Conservation (phyloP, 2,113 vertebrate genomes). For the Microtus pennsylvanicus region DNA sequence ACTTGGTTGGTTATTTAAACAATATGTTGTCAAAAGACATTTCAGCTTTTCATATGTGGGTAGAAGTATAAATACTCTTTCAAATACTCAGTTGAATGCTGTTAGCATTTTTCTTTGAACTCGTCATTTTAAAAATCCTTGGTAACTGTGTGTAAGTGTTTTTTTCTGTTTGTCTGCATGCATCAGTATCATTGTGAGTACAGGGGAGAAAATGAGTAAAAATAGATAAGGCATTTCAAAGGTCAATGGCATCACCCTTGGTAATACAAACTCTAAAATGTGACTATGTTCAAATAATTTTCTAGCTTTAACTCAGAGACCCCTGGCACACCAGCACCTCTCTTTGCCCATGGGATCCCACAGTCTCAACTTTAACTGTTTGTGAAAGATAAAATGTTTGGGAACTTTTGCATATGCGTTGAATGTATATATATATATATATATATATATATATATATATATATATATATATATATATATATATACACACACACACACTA, state of each 20-base stretch:
- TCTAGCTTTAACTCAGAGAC: neutral
- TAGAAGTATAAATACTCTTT: slow-evolving; percentile 16
- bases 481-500: too few species aligned
- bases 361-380: neutral
- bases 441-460: too few species aligned
- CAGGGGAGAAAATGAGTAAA: neutral
- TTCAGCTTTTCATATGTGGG: slow-evolving; percentile 26
- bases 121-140: neutral
- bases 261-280: neutral
- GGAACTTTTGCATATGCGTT: neutral
- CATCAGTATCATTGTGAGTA: neutral
- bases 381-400: neutral
- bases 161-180: neutral
- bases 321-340: neutral
- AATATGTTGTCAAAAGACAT: neutral
- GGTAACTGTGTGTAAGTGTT: neutral
- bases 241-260: neutral
- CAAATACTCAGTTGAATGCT: neutral
- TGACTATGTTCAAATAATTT: neutral
- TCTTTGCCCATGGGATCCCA: neutral
- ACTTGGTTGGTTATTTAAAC: slow-evolving; percentile 18
- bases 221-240: neutral
- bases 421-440: neutral
- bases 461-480: neutral
- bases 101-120: neutral